phyloP scores from a whole-genome alignment of 1,140 invertebrate species.

The Plodia interpunctella region DNA sequence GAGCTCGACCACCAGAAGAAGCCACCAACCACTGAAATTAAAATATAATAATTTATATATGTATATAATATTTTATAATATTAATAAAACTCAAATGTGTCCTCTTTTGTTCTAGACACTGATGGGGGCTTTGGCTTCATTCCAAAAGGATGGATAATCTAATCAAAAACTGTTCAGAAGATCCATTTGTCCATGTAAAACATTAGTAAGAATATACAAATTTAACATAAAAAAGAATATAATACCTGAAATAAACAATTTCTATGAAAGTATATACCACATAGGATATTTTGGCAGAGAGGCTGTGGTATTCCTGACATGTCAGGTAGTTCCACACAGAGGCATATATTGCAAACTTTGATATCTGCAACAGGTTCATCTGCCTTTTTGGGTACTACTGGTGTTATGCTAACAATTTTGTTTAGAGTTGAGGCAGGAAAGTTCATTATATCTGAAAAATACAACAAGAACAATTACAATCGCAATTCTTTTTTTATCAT shows the following conservation, averaged over 20 bases:
- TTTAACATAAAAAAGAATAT: not conserved
- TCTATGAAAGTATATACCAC: slow-evolving; percentile 52
- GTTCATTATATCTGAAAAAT: slow-evolving; percentile 20
- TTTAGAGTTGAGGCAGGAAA: slow-evolving; percentile 10
- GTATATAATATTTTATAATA: no score
- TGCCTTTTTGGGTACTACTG: not conserved
- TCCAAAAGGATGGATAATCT: no score
- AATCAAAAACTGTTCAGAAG: no score
- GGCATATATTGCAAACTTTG: slow-evolving; percentile 47
- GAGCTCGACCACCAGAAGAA: slow-evolving; percentile 37
- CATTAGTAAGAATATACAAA: no score
- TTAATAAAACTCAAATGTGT: no score
- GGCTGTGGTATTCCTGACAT: slow-evolving; percentile 39
- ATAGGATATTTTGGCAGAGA: slow-evolving; percentile 44
- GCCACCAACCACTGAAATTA: slow-evolving; percentile 55
- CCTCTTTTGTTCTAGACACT: no score
- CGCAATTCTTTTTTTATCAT: no score
- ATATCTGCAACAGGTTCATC: slow-evolving; percentile 12
- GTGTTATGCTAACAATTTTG: not conserved
- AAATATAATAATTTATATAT: no score
- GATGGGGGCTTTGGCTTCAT: no score
- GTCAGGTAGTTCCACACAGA: slow-evolving; percentile 41
- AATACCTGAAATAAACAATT: slow-evolving; percentile 43
- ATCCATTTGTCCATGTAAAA: no score
- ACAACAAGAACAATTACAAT: slow-evolving; percentile 9